Percentiles rank a stretch among this genome's conserved stretches.
Conservation (phyloP, 1,140 invertebrate genomes). For the Anastrepha obliqua region DNA sequence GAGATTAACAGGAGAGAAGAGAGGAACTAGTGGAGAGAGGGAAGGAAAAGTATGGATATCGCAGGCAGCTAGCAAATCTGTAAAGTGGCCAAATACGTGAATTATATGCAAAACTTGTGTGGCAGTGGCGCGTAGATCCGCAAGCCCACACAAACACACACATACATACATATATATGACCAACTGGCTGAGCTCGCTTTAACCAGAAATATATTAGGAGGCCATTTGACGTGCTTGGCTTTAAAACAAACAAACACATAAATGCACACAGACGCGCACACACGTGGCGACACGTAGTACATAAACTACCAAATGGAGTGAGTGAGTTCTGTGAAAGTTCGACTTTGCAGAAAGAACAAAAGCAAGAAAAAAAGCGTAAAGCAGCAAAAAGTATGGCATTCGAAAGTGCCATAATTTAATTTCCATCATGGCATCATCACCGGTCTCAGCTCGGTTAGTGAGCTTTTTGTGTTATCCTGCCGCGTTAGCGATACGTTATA, state of each 20-base stretch:
- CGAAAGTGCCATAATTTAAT: slow-evolving; percentile 54
- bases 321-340: not conserved
- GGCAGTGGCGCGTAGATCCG: slow-evolving; percentile 10
- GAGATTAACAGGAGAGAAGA: not conserved
- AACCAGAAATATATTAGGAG: slow-evolving; percentile 4
- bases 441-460: slow-evolving; percentile 31
- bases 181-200: not conserved
- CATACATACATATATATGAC: not conserved
- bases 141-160: not conserved
- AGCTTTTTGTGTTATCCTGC: slow-evolving; percentile 43
- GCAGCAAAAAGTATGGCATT: slow-evolving; percentile 12
- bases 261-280: not conserved
- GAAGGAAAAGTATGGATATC: not conserved
- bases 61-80: slow-evolving; percentile 38
- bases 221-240: slow-evolving; percentile 1
- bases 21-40: not conserved
- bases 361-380: not conserved
- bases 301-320: slow-evolving; percentile 8
- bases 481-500: not conserved
- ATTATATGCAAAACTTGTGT: slow-evolving; percentile 18
- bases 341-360: not conserved
- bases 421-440: slow-evolving; percentile 45
- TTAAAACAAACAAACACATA: slow-evolving; percentile 39
- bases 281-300: not conserved
- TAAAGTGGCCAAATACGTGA: slow-evolving; percentile 45